phyloP scores from a whole-genome alignment of 1,140 invertebrate species.

The Arctopsyche grandis region DNA sequence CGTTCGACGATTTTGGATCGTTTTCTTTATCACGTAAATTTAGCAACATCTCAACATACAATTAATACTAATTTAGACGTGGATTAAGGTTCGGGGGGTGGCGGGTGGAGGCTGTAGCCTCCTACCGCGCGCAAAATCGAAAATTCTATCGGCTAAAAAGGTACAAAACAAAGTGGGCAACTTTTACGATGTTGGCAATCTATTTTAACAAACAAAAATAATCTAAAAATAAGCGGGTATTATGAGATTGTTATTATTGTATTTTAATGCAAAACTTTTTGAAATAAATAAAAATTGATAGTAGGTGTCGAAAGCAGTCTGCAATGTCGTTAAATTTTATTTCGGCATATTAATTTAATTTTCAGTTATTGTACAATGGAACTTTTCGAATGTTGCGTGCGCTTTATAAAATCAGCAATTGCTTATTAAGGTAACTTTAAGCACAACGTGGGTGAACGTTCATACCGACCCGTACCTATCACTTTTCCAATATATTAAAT shows the following conservation, averaged over 20 bases:
- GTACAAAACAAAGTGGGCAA: too few species aligned
- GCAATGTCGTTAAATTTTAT: neutral
- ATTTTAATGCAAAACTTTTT: too few species aligned
- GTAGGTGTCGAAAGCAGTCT: too few species aligned
- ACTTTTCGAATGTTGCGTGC: neutral
- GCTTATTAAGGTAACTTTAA: neutral
- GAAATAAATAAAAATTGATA: neutral
- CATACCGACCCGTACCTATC: neutral
- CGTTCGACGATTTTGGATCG: too few species aligned
- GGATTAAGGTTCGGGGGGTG: neutral
- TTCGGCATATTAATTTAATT: neutral
- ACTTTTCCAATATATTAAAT: neutral
- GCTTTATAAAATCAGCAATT: neutral
- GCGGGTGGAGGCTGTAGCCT: neutral
- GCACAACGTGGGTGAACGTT: neutral
- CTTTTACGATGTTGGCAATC: too few species aligned
- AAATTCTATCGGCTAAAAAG: neutral
- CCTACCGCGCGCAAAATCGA: neutral
- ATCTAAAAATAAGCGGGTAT: neutral
- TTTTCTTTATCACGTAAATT: too few species aligned
- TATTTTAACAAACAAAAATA: too few species aligned
- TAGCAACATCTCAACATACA: neutral
- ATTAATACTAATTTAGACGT: slow-evolving; percentile 1
- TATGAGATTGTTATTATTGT: neutral
- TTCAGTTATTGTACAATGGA: too few species aligned